Evolutionary conservation across 2,797 vertebrate genomes (phyloP), one percentile per base, ranked within the genome.

Genomic region (Coregonus ussuriensis): DNA sequence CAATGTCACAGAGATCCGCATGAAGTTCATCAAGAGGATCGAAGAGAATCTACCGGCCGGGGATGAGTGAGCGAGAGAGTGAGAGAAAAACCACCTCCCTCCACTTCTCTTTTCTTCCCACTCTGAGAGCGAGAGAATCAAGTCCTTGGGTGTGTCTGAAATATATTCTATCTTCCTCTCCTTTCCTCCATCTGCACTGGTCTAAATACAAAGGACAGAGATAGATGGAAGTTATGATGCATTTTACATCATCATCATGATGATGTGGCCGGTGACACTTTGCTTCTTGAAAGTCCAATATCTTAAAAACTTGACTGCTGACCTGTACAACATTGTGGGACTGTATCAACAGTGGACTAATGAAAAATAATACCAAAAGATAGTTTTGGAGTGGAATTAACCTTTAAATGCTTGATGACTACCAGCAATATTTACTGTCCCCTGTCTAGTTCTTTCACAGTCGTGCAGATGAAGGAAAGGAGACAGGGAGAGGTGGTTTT

Each of bases 1-100:
- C 81, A 96, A 94, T 0, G 96, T 99, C 88, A 99, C 98, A 77
- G 98, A 99, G 92, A 98, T 99, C 76, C 94, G 98, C 31, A 98
- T 99, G 98, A 97, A 97, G 91, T 99, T 99, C 88, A 96, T 99
- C 91, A 97, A 96, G 92, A 90, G 98, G 90, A 99, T 99, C 29
- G 98, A 99, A 84, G 98, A 99, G 91, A 99, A 98, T 82, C 93
- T 99, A 71, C 98, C 98, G 0, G 97, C 97, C 11, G 98, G 98
- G 75, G 98, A 99, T 31, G 95, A 96, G 79, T 96, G 89, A 95
- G 33, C 59, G 63, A 77, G 66, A 75, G 86, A 13, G 29, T 25
- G 56, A 47, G 41, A 2, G 41, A 59, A 6, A 62, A 21, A 25
- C 6, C 6, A 9, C 6, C 14, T 25, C 59, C 59, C 41, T 47